Conservation (phyloP, 1,140 invertebrate species). For the Vanessa tameamea region DNA sequence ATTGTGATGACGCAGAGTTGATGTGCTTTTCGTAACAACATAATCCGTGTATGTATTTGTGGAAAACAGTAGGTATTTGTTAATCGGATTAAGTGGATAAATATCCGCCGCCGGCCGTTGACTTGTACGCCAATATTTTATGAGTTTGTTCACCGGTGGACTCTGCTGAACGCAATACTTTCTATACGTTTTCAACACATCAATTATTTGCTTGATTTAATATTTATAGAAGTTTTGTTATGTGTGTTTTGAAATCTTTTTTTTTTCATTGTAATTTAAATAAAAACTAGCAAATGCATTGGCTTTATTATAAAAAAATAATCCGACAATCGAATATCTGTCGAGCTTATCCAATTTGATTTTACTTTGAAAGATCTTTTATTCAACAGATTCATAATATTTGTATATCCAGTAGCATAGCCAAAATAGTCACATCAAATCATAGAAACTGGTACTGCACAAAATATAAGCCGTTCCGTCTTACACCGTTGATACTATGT, state of each 20-base stretch:
- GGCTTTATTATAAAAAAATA: too few species aligned
- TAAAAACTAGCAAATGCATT: too few species aligned
- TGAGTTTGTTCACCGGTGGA: conserved; percentile 17
- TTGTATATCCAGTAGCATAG: too few species aligned
- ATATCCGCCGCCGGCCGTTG: conserved; percentile 45
- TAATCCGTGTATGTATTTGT: conserved; percentile 63
- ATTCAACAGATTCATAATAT: too few species aligned
- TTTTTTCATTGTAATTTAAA: too few species aligned
- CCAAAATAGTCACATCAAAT: too few species aligned
- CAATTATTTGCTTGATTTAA: not conserved
- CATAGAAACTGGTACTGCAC: too few species aligned
- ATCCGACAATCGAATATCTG: too few species aligned
- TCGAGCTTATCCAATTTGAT: too few species aligned
- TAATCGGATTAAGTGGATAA: conserved; percentile 60
- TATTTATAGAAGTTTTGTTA: not conserved
- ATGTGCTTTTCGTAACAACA: conserved; percentile 62
- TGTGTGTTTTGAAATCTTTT: not conserved
- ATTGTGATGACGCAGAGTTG: conserved; percentile 63
- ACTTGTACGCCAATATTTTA: conserved; percentile 53
- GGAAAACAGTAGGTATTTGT: conserved; percentile 60
- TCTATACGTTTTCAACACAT: not conserved
- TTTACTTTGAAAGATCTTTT: too few species aligned
- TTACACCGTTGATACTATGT: too few species aligned
- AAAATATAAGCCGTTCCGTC: too few species aligned
- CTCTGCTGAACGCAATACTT: not conserved